These are phyloP conservation scores for Calameuta pallipes DNA, from an alignment of 2,888 invertebrate genomes.

Conservation along the genomic window DNA sequence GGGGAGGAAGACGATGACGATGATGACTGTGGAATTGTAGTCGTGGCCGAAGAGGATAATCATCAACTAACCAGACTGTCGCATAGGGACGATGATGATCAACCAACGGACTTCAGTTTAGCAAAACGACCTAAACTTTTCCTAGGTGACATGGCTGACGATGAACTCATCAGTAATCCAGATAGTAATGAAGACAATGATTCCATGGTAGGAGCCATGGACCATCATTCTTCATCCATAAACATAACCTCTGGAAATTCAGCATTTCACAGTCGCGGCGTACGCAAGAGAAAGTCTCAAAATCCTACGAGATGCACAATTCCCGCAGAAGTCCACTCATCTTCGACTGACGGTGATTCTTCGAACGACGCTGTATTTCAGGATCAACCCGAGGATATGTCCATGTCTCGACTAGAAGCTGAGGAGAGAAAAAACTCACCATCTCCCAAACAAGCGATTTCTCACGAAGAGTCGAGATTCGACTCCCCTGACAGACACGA, in stretches of 20 bases:
- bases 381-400: slow-evolving; percentile 64
- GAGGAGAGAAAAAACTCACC: slow-evolving; percentile 48
- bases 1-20: slow-evolving; percentile 74
- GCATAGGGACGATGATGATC: slow-evolving; percentile 66
- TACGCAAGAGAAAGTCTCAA: slow-evolving; percentile 87
- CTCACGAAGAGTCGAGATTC: not conserved
- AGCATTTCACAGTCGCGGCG: slow-evolving; percentile 55
- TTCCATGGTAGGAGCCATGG: slow-evolving; percentile 55
- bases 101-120: slow-evolving; percentile 78
- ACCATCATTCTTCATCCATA: slow-evolving; percentile 44
- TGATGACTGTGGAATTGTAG: slow-evolving; percentile 83
- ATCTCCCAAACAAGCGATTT: slow-evolving; percentile 37
- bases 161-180: slow-evolving; percentile 71
- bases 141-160: slow-evolving; percentile 69
- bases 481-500: not conserved
- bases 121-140: slow-evolving; percentile 73
- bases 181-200: slow-evolving; percentile 73
- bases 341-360: slow-evolving; percentile 73
- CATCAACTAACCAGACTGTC: slow-evolving; percentile 51
- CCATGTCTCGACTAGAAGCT: slow-evolving; percentile 61
- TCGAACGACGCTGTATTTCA: slow-evolving; percentile 70
- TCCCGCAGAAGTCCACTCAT: slow-evolving; percentile 68
- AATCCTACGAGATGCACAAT: slow-evolving; percentile 87
- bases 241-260: slow-evolving; percentile 47
- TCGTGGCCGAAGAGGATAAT: slow-evolving; percentile 76